phyloP scores from a whole-genome alignment of 2,888 invertebrate genomes.

The Buathra laborator region DNA sequence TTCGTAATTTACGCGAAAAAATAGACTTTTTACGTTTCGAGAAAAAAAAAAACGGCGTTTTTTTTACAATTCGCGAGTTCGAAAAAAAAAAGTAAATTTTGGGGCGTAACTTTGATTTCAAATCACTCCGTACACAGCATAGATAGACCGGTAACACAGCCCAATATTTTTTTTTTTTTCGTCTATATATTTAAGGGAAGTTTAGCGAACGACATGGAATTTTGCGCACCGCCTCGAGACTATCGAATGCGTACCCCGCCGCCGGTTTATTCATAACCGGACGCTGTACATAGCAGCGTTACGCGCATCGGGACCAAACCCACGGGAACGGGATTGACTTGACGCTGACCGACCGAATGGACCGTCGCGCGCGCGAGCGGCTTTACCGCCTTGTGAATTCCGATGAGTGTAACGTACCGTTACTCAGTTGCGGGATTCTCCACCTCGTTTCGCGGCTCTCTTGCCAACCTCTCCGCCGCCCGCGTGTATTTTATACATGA shows the following conservation, averaged over 20 bases:
- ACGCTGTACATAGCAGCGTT: conserved; percentile 47
- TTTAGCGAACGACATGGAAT: conserved; percentile 29
- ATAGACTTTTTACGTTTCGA: not conserved
- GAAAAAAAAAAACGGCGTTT: not conserved
- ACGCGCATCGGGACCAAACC: conserved; percentile 67
- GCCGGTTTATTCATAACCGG: conserved; percentile 73
- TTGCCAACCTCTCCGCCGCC: conserved; percentile 18
- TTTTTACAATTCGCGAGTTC: not conserved
- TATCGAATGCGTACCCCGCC: conserved; percentile 61
- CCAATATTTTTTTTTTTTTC: conserved; percentile 46
- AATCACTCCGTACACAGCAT: conserved; percentile 2
- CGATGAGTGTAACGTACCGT: conserved; percentile 83
- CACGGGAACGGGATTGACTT: conserved; percentile 71
- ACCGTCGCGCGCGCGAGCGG: conserved; percentile 69
- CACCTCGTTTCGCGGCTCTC: conserved; percentile 76
- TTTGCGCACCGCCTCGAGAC: conserved; percentile 44
- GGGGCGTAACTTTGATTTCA: conserved; percentile 37
- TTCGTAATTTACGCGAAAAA: not conserved
- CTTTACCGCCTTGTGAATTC: conserved; percentile 78
- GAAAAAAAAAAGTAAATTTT: not conserved
- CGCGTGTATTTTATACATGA: not conserved
- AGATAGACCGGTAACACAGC: not conserved
- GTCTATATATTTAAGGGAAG: conserved; percentile 1
- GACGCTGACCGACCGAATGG: conserved; percentile 77
- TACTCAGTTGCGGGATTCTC: conserved; percentile 81